Base-by-base conservation (phyloP, 2,113 vertebrate genomes). In the Sphaerodactylus townsendi region DNA sequence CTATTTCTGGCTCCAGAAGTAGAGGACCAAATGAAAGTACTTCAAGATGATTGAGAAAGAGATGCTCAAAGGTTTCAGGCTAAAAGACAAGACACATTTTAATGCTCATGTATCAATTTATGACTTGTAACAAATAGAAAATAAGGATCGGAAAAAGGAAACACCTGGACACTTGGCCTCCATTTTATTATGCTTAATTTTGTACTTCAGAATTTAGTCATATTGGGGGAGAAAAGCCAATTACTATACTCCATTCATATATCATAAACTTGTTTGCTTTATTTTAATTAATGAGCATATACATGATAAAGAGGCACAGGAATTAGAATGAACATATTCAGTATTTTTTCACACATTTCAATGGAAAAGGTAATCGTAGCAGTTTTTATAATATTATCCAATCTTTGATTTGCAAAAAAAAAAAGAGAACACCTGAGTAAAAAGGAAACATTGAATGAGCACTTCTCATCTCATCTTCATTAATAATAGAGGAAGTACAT, bases 31-130 rank as follows among this genome's bases (percentile, higher is more conserved):
- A 94, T 10, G 96, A 88, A 56, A 94, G 88, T 10, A 94, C 95
- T 70, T 97, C 93, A 0, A 95, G 92, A 41, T 95, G 95, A 88
- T 92, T 96, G 93, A 93, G 86, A 88, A 98, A 98, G 86, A 99
- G 93, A 81, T 96, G 96, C 85, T 98, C 97, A 84, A 97, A 96
- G 13, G 95, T 95, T 90, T 98, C 97, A 82, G 96, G 94, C 99
- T 99, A 93, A 90, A 95, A 93, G 91, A 87, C 86, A 94, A 96
- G 79, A 95, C 3, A 93, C 0, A 85, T 91, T 95, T 93, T 87
- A 94, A 87, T 69, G 86, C 69, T 95, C 77, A 72, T 46, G 83
- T 77, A 4, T 86, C 23, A 72, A 33, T 82, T 73, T 70, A 71
- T 21, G 62, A 6, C 41, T 85, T 80, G 23, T 15, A 65, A 81